phyloP scores from a whole-genome alignment of 2,797 vertebrate species.

The Melanotaenia parkinsoni region DNA sequence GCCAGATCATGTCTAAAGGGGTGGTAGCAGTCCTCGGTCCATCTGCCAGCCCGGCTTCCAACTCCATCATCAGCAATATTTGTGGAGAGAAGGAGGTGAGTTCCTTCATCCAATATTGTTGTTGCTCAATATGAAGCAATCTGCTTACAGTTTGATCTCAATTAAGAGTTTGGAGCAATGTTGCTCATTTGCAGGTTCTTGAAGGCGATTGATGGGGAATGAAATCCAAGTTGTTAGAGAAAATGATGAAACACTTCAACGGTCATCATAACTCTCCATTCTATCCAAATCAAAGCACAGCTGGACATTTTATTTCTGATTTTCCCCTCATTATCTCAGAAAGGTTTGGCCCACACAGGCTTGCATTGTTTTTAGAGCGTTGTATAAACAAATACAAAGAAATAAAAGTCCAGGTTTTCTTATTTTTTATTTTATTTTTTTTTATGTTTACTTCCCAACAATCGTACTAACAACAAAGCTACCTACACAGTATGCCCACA shows the following conservation, averaged over 20 bases:
- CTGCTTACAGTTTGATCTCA: background rate
- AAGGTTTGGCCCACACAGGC: conserved; percentile 6
- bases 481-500: background rate
- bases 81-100: conserved; percentile 99
- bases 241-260: conserved; percentile 55
- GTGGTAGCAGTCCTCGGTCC: conserved; percentile 97
- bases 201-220: conserved; percentile 20
- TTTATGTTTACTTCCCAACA: conserved; percentile 13
- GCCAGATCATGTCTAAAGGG: conserved; percentile 98
- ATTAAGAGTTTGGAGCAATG: conserved; percentile 33
- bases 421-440: background rate
- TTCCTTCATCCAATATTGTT: conserved; percentile 18
- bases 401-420: background rate
- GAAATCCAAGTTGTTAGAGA: conserved; percentile 40
- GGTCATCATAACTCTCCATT: conserved; percentile 31
- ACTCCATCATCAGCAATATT: conserved; percentile 99
- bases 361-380: conserved; percentile 20
- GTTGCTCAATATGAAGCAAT: background rate
- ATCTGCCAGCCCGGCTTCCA: conserved; percentile 96
- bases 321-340: conserved; percentile 47
- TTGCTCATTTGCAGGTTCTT: conserved; percentile 49
- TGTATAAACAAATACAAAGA: conserved; percentile 9
- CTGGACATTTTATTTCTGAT: conserved; percentile 45
- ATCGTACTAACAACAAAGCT: background rate
- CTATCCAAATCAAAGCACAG: conserved; percentile 40